Evolutionary conservation across 2,888 invertebrate species (phyloP), one percentile per base, ranked within the genome.

Genomic region (Rhagium mordax): DNA sequence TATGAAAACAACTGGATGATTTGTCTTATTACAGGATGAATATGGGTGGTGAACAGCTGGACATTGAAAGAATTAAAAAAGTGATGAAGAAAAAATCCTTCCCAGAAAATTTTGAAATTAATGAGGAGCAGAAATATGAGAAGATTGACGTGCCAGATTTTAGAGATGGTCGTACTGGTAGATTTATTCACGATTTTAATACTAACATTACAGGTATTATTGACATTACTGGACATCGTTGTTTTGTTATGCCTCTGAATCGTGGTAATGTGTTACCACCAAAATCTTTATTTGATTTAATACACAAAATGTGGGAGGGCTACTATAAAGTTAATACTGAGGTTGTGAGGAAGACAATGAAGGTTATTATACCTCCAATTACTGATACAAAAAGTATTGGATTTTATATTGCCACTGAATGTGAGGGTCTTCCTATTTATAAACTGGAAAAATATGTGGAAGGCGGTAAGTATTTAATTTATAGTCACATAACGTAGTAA

Each of bases 121-220:
- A 94, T 84, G 86, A 92, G 55, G 91, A 92, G 60, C 93, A 94
- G 78, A 89, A 91, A 65, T 94, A 94, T 85, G 96, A 97, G 86
- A 94, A 94, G 87, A 95, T 98, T 81, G 92, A 94, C 81, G 96
- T 98, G 6, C 94, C 95, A 13, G 94, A 95, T 85, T 95, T 96
- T 84, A 92, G 92, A 75, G 94, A 94, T 78, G 96, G 96, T 0
- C 92, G 94, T 41, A 91, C 91, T 57, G 96, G 97, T 68, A 92
- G 95, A 76, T 97, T 98, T 85, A 93, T 98, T 81, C 98, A 98
- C 84, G 98, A 98, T 88, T 98, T 98, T 86, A 93, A 93, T 79
- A 91, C 92, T 80, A 94, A 94, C 81, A 87, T 90, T 66, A 92
- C 93, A 41, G 93, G 93, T 84, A 88, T 88, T 62, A 86, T 88